Evolutionary conservation across 92 coral and sea anemone genomes (phyloP), one percentile per base, ranked within the genome.

Genomic region (Micromussa lordhowensis): DNA sequence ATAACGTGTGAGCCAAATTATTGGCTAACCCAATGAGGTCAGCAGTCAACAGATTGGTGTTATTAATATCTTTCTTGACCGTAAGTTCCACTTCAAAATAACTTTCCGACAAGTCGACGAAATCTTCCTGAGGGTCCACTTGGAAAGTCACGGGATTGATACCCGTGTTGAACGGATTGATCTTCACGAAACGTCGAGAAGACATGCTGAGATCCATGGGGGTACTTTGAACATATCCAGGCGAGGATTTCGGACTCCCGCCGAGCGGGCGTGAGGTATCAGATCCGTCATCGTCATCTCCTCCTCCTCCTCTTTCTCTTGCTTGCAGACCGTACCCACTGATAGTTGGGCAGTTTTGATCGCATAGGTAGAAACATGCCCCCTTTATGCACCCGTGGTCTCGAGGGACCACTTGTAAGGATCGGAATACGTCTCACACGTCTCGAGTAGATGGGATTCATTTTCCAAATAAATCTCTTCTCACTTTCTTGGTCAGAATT

Each of bases 1-100:
- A 55, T 19, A 85, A 75, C n/a, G 81, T 2, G 5, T 85, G 82
- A 9, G 82, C 80, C 36, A 85, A 75, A 54, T 75, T 74, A n/a
- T 57, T 9, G 70, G 55, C 74, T 0, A 63, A 78, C 80, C 34
- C 68, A 29, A 82, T 30, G n/a, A 28, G 2, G 17, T 63, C 40
- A 29, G 7, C 77, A 13, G 29, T 2, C 28, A 55, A 30, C 51
- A 68, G 0, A 22, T 85, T 68, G 0, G 21, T n/a, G n/a, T n/a
- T 31, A 29, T 18, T 54, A 17, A 75, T 21, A 1, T 30, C 19
- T 32, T 77, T 57, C 57, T n/a, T 85, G 68, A 75, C 15, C 4
- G 36, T 31, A 29, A 84, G 28, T 12, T 84, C 44, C 64, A 74
- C 34, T 4, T 5, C 11, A 74, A 73, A 84, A 38, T 73, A 84